Evolutionary conservation across 1,140 invertebrate species (phyloP), one percentile per base, ranked within the genome.

Genomic region (Zaprionus africanus): DNA sequence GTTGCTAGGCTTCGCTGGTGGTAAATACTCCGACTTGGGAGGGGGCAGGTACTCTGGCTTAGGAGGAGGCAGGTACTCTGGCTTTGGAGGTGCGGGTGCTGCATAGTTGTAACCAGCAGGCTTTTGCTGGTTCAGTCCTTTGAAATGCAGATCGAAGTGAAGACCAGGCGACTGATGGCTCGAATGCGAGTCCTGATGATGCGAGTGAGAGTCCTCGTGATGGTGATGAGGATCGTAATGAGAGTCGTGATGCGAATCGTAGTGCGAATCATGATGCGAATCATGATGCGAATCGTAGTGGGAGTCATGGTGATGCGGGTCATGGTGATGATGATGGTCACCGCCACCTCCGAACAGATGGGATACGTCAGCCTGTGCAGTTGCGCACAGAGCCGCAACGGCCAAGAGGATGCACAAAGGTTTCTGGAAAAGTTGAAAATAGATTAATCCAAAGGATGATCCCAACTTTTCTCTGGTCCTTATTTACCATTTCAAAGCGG

Each of bases 51-150:
- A 76, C 22, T 57, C 57, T 1, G 65, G 61, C 61, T 68, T 73
- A 13, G 65, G 59, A 54, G 49, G 54, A 5, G 82, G 82, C 46
- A 51, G 46, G 5, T 51, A 51, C 26, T 15, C 60, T 15, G 82
- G 70, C 0, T 82, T 74, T 6, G 84, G 81, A 24, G 84, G 78
- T 54, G 85, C 61, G 7, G 86, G 85, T n/a, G 74, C 70, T 1
- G 22, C 61, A 58, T 91, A 90, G 26, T 65, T 90, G 31, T 90
- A 90, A 57, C 85, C 85, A 51, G 73, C 57, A 19, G 76, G 61
- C 5, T 80, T 77, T 34, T 73, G 69, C 22, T 81, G 76, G 9
- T 72, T 73, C 28, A 78, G 64, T 0, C 36, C 51, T 26, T 78
- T 63, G n/a, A 73, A 75, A n/a, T 84, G 78, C 53, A 75, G 51